Conservation (phyloP, 1,140 invertebrate species). For the Lepidurus arcticus region DNA sequence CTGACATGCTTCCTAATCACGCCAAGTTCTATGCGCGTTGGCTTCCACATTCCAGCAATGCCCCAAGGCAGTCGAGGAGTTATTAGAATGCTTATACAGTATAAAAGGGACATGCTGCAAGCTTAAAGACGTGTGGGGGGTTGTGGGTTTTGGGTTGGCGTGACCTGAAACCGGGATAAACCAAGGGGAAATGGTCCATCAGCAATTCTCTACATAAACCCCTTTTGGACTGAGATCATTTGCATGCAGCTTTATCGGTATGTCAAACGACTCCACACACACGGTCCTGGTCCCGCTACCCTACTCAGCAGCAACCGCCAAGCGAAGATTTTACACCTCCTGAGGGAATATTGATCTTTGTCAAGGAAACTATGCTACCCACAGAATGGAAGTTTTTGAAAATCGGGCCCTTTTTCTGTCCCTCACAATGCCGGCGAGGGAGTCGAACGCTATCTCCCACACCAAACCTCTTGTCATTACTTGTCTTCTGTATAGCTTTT, state of each 20-base stretch:
- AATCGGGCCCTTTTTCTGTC: neutral
- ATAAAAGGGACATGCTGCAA: neutral
- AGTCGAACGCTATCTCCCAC: neutral
- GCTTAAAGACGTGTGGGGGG: neutral
- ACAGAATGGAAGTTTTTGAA: neutral
- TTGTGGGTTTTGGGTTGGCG: neutral
- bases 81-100: neutral
- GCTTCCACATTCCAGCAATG: neutral
- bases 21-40: neutral
- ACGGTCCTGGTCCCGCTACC: neutral
- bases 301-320: neutral
- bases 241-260: conserved; percentile 5
- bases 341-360: conserved; percentile 8
- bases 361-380: neutral
- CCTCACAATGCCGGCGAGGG: neutral
- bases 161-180: conserved; percentile 10
- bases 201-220: neutral
- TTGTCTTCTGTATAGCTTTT: neutral
- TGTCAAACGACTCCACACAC: conserved; percentile 6
- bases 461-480: neutral
- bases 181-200: conserved; percentile 4
- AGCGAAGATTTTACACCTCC: conserved; percentile 18
- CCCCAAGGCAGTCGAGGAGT: neutral
- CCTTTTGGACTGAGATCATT: neutral
- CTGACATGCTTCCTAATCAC: neutral